A percentile compares a stretch with the other conserved stretches of the same genome.
These are phyloP conservation scores for Andrena chrysosceles DNA, from an alignment of 2,888 invertebrate genomes.

Conservation along the genomic window DNA sequence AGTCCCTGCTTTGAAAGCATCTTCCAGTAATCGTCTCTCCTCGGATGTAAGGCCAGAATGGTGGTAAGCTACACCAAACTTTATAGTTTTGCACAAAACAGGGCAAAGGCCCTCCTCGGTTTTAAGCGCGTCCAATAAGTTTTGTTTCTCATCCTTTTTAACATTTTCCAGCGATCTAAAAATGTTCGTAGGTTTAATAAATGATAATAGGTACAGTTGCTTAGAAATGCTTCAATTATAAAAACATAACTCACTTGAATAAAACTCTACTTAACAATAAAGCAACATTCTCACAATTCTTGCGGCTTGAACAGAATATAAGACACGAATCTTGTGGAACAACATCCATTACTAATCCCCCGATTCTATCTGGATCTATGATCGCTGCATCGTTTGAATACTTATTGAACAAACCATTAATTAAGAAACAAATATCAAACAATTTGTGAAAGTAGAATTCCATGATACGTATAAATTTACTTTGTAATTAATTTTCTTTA, in stretches of 20 bases:
- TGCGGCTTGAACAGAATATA: slow-evolving; percentile 96
- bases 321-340: slow-evolving; percentile 93
- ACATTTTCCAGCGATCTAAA: slow-evolving; percentile 86
- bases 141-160: slow-evolving; percentile 87
- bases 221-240: neutral
- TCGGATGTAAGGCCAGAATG: slow-evolving; percentile 96
- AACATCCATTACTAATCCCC: slow-evolving; percentile 92
- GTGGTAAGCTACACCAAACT: slow-evolving; percentile 96
- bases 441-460: no score
- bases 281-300: slow-evolving; percentile 97
- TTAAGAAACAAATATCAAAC: neutral
- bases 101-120: slow-evolving; percentile 90
- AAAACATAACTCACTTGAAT: slow-evolving; percentile 78
- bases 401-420: slow-evolving; percentile 82
- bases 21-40: slow-evolving; percentile 94
- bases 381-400: slow-evolving; percentile 87
- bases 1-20: slow-evolving; percentile 92
- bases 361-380: slow-evolving; percentile 93
- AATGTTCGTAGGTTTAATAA: slow-evolving; percentile 5
- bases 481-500: slow-evolving; percentile 86
- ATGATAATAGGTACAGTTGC: neutral
- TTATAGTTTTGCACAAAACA: slow-evolving; percentile 89
- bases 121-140: slow-evolving; percentile 88
- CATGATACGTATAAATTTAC: slow-evolving; percentile 77
- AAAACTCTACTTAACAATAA: slow-evolving; percentile 90